Evolutionary conservation across 2,797 vertebrate species (phyloP).

Genomic region (Prionace glauca): DNA sequence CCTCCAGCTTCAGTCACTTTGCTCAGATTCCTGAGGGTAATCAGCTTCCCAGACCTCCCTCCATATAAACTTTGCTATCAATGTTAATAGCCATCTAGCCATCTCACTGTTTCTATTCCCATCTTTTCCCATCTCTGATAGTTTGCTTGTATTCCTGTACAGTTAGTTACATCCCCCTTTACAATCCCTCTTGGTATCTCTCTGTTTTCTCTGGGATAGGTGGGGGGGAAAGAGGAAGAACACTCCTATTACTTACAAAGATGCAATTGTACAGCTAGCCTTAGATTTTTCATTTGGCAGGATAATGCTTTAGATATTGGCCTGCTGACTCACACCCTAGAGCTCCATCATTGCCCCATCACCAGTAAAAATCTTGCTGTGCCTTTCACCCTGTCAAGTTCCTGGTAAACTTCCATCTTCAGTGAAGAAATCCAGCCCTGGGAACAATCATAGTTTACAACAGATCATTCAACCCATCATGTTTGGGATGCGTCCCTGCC

Average conservation of each 20-base stretch:
- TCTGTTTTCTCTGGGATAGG: no score
- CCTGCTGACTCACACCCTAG: not conserved
- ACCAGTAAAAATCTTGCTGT: not conserved
- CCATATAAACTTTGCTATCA: no score
- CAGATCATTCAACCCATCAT: not conserved
- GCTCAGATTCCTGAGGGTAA: not conserved
- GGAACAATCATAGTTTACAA: not conserved
- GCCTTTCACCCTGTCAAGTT: no score
- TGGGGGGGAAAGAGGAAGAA: no score
- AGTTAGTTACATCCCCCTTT: not conserved
- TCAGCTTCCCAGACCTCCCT: no score
- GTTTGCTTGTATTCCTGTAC: not conserved
- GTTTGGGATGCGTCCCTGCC: not conserved
- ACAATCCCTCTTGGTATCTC: not conserved
- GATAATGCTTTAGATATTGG: not conserved
- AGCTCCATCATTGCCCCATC: no score
- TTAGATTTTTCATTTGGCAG: not conserved
- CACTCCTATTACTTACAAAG: not conserved
- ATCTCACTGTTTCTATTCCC: no score
- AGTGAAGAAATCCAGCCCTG: not conserved
- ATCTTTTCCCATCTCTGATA: not conserved
- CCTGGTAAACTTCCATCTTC: not conserved
- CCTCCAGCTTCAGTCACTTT: not conserved
- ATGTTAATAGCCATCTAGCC: no score
- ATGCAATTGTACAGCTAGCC: not conserved